A percentile compares a stretch with the other conserved stretches of the same genome.
Evolutionary conservation across 2,797 vertebrate genomes (phyloP).

Genomic region (Megaceryle alcyon): DNA sequence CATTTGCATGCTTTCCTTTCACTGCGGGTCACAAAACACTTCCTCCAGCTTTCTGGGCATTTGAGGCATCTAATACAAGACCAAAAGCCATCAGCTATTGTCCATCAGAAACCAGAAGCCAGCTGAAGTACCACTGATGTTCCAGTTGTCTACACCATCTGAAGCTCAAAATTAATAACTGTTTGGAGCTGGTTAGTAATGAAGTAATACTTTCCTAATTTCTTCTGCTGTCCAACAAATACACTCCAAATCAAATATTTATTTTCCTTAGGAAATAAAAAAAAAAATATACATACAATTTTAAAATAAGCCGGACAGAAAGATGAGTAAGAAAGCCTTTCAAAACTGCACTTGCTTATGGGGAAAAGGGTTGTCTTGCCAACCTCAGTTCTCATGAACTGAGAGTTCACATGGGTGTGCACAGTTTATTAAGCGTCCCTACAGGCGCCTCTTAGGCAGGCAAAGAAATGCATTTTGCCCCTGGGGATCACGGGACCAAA

Average conservation of each 20-base stretch:
- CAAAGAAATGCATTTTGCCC: background rate
- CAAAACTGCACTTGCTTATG: background rate
- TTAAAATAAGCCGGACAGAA: background rate
- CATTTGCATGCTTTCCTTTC: background rate
- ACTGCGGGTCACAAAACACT: background rate
- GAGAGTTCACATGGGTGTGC: background rate
- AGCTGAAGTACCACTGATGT: background rate
- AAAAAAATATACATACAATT: background rate
- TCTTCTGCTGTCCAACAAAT: background rate
- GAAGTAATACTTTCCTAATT: background rate
- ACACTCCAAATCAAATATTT: background rate
- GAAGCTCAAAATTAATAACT: background rate
- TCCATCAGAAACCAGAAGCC: background rate
- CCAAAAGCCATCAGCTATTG: background rate
- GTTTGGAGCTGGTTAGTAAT: background rate
- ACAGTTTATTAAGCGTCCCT: background rate
- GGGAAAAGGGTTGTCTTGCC: background rate
- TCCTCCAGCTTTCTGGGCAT: background rate
- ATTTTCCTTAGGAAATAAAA: background rate
- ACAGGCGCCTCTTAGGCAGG: background rate
- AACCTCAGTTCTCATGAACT: no score
- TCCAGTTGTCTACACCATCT: background rate
- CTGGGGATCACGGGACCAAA: background rate
- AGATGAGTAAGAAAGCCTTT: background rate
- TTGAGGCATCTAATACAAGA: background rate